Percentiles rank a stretch among this genome's conserved stretches.
Conservation (phyloP, 2,888 invertebrate genomes). For the Elaeidobius kamerunicus region DNA sequence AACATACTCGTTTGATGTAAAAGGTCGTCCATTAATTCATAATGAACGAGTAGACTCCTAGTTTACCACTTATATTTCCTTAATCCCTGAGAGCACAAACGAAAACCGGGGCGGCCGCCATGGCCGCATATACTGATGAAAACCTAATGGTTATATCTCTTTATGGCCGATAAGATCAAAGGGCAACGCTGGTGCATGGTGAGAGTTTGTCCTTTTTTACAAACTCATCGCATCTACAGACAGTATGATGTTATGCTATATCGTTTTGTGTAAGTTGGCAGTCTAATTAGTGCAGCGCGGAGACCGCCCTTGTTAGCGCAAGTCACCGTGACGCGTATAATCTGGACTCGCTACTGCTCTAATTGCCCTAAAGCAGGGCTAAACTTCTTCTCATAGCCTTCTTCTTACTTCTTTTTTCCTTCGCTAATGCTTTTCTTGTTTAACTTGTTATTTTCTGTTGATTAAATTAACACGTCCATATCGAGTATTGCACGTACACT, state of each 20-base stretch:
- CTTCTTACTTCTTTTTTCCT: too few relatives aligned
- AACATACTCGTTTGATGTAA: constrained; percentile 46
- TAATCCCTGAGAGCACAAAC: constrained; percentile 50
- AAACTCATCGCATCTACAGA: constrained; percentile 47
- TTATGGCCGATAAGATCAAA: constrained; percentile 48
- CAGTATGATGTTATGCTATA: constrained; percentile 35
- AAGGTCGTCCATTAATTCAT: constrained; percentile 51
- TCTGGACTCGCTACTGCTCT: neutral
- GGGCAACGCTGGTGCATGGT: constrained; percentile 38
- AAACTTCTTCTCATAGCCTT: too few relatives aligned
- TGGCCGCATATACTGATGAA: constrained; percentile 49
- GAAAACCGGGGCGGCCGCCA: constrained; percentile 37
- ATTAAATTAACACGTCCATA: too few relatives aligned
- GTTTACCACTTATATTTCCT: constrained; percentile 52
- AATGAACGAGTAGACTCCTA: constrained; percentile 49
- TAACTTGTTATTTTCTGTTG: too few relatives aligned
- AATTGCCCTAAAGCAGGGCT: neutral
- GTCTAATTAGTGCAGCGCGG: constrained; percentile 42
- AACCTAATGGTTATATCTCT: constrained; percentile 53
- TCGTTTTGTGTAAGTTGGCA: constrained; percentile 42
- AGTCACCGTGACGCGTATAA: constrained; percentile 38
- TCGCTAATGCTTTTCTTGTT: too few relatives aligned
- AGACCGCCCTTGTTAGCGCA: constrained; percentile 41
- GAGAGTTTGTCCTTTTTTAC: constrained; percentile 41
- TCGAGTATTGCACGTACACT: too few relatives aligned